Base-by-base conservation (phyloP, 1,140 invertebrate species). In the Teleogryllus occipitalis region DNA sequence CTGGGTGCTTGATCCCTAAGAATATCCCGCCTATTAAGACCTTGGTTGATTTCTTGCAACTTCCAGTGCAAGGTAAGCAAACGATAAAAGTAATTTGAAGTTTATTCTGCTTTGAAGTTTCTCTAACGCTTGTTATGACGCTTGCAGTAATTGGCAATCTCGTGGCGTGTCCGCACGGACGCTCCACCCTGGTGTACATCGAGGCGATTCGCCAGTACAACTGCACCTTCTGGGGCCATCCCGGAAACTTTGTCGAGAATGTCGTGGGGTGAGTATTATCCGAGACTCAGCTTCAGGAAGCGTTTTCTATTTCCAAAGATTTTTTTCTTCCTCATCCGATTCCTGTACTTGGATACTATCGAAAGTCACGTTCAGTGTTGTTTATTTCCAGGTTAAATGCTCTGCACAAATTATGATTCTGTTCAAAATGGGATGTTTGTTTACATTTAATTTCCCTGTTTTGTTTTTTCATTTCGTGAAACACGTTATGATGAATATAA, bases 181-280 rank as follows among this genome's bases (percentile, higher is more conserved):
- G 74, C 8, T 12, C 74, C n/a, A 22, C n/a, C 21, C n/a, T 75
- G 14, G 10, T 22, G 12, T 75, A 75, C 74, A 75, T 39, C n/a
- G 74, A 75, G 21, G 12, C 74, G 21, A 75, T 75, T 75, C n/a
- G 74, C 21, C n/a, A 18, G 8, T 2, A 75, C n/a, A 75, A 75
- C 74, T 75, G 74, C 74, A 75, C 74, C 12, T 75, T 75, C 21
- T 75, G 74, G 74, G 74, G 74, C 21, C 74, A 39, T 10, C 74
- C n/a, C 10, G 27, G 74, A 39, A 75, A n/a, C 21, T 10, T 75
- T 2, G 12, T 75, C 8, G 74, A 75, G n/a, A 22, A n/a, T 3
- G 74, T 39, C 21, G n/a, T 75, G n/a, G 27, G 74, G 74, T 75
- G 21, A 75, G 27, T 75, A 65, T 7, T 3, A 8, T 8, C 7